Evolutionary conservation across 2,888 invertebrate species (phyloP), one percentile per base, ranked within the genome.

Genomic region (Podotricha telesiphe): DNA sequence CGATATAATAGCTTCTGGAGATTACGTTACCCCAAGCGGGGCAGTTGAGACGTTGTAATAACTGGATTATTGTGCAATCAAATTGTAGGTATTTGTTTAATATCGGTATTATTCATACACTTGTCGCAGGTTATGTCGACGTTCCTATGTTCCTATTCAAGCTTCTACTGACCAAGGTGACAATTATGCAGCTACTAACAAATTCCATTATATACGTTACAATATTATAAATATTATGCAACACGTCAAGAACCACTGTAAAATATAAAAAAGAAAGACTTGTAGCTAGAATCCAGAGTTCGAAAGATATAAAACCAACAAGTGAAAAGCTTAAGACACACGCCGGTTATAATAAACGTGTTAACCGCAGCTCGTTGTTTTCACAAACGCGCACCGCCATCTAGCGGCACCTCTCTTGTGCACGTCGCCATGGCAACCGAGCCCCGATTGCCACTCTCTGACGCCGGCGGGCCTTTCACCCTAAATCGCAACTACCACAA

Each of bases 391-490:
- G 53, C 64, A 65, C n/a, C 87, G 90, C 90, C 93, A 92, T 91
- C 93, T 93, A 82, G 79, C 80, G 76, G 73, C 64, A 70, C 70
- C 73, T 73, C 64, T n/a, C n/a, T n/a, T 77, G 75, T 48, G 58
- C 73, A 58, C 84, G 91, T 90, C 79, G 84, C 83, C 81, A 89
- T 89, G 83, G 88, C 82, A 86, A 93, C 92, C 84, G 83, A 76
- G 78, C 86, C 82, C 87, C 91, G 87, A 91, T 91, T 91, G 90
- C 91, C 91, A n/a, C 87, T 87, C 89, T 89, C 88, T 83, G 79
- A 69, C 73, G 63, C 70, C 67, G 73, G 73, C 71, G 69, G 69
- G 70, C 71, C n/a, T n/a, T n/a, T n/a, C 80, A 73, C 69, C 67
- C 66, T 79, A 75, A 74, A 87, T 66, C 74, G 74, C 80, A 88